Percentiles rank a stretch among this genome's conserved stretches.
Conservation (phyloP, 2,888 invertebrate genomes). For the Hypena proboscidalis region DNA sequence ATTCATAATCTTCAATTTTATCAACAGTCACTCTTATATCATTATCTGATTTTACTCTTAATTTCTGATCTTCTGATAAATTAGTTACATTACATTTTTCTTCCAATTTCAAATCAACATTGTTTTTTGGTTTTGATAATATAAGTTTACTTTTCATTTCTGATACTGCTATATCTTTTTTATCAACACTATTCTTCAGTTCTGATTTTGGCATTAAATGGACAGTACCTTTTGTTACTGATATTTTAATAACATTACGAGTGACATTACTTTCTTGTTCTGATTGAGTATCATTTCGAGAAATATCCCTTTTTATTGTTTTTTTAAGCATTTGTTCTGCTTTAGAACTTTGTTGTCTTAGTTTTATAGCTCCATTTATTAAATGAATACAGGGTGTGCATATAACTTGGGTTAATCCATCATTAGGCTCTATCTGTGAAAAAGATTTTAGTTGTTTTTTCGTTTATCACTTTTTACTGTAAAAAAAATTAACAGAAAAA, state of each 20-base stretch:
- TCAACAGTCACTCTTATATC: background rate
- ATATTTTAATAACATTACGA: too few relatives aligned
- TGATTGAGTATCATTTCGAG: background rate
- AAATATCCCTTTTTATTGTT: background rate
- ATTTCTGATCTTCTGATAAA: background rate
- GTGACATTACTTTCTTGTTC: conserved; percentile 1
- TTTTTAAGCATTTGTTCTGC: conserved; percentile 29
- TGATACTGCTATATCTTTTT: background rate
- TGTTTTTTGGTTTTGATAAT: background rate
- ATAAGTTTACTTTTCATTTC: background rate
- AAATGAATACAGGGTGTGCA: conserved; percentile 30
- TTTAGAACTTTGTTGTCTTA: conserved; percentile 29
- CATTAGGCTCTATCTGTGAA: conserved; percentile 37
- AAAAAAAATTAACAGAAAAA: too few relatives aligned
- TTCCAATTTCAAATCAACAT: background rate
- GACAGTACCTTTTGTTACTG: too few relatives aligned
- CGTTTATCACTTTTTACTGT: too few relatives aligned
- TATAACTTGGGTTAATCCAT: conserved; percentile 39
- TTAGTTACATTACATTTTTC: too few relatives aligned
- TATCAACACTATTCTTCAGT: too few relatives aligned
- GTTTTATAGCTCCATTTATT: conserved; percentile 25
- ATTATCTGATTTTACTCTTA: background rate
- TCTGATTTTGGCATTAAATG: too few relatives aligned
- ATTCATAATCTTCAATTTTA: conserved; percentile 38
- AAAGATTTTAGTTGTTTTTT: background rate